Evolutionary conservation across 2,888 invertebrate genomes (phyloP).

Genomic region (Cosmorhoe ocellata): DNA sequence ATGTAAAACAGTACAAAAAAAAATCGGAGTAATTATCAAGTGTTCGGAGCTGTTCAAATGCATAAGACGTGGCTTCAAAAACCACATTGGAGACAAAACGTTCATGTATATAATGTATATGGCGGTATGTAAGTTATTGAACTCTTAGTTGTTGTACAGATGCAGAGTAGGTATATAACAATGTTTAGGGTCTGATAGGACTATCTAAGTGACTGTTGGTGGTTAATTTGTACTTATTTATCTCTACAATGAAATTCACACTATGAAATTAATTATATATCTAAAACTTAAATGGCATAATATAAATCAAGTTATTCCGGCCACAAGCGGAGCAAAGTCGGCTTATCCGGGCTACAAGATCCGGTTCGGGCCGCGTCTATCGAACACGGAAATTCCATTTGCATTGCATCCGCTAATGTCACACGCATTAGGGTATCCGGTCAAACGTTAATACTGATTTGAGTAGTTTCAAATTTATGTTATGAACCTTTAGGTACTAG

Average conservation of each 20-base stretch:
- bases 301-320: conserved; percentile 39
- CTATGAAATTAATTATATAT: background rate
- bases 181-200: no score
- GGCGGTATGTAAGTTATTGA: no score
- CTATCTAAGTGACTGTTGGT: no score
- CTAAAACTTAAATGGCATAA: conserved; percentile 15
- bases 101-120: no score
- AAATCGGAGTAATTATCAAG: no score
- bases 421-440: conserved; percentile 44
- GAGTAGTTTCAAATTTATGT: conserved; percentile 13
- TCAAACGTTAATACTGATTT: conserved; percentile 39
- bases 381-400: conserved; percentile 70
- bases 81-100: no score
- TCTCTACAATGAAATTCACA: no score
- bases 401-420: conserved; percentile 54
- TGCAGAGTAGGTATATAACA: no score
- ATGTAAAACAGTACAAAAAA: background rate
- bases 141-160: no score
- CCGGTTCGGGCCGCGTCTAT: conserved; percentile 56
- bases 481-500: background rate
- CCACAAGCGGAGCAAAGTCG: conserved; percentile 46
- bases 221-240: no score
- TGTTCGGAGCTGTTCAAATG: no score
- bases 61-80: no score
- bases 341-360: conserved; percentile 58